Percentiles rank a stretch among this genome's conserved stretches.
Conservation (phyloP, 2,888 invertebrate species). For the Psococerastis gibbosa region DNA sequence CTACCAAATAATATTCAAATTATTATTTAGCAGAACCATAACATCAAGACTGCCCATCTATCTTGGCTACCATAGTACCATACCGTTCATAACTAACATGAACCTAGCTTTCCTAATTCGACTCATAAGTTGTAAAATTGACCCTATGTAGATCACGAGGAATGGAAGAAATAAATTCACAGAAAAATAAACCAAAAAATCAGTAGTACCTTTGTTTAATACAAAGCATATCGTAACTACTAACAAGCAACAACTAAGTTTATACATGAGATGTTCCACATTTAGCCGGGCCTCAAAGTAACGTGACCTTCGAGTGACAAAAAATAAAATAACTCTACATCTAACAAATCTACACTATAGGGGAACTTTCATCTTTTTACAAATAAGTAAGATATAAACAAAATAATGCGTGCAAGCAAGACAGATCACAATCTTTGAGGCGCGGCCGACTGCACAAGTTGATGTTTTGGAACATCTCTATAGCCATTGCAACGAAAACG, state of each 20-base stretch:
- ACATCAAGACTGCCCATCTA: too few relatives aligned
- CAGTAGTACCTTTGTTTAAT: conserved; percentile 3
- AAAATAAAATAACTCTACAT: background rate
- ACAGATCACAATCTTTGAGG: background rate
- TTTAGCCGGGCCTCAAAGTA: background rate
- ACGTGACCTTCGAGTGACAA: background rate
- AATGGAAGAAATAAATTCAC: too few relatives aligned
- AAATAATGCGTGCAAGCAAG: background rate
- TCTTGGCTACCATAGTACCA: too few relatives aligned
- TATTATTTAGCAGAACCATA: too few relatives aligned
- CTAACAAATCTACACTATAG: background rate
- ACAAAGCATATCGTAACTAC: conserved; percentile 10
- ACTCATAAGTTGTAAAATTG: too few relatives aligned
- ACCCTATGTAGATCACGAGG: too few relatives aligned
- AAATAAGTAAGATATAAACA: background rate
- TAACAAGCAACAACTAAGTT: conserved; percentile 9
- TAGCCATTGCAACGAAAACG: too few relatives aligned
- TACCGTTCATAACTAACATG: too few relatives aligned
- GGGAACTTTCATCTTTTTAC: background rate
- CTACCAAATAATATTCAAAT: too few relatives aligned
- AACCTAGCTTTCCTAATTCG: too few relatives aligned
- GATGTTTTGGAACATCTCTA: too few relatives aligned
- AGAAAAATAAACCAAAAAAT: too few relatives aligned
- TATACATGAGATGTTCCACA: background rate
- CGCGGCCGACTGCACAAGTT: background rate